Conservation (phyloP, 1,140 invertebrate genomes). For the Saccostrea cuccullata region DNA sequence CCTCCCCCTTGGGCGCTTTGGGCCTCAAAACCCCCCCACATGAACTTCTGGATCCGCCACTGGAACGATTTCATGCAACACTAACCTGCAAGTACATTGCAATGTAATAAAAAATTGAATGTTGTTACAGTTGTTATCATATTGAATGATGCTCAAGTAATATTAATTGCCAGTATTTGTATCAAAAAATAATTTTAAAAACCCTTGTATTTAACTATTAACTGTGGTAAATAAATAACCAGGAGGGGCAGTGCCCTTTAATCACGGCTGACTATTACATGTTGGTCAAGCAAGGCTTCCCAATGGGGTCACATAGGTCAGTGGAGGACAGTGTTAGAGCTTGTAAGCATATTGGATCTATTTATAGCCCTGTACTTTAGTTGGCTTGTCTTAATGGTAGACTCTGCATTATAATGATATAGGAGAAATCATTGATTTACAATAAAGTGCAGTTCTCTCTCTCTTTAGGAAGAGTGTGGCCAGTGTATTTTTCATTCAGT, state of each 20-base stretch:
- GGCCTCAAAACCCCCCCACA: no score
- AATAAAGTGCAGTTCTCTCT: constrained; percentile 11
- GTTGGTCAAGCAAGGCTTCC: constrained; percentile 3
- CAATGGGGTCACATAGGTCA: not conserved
- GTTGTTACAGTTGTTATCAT: no score
- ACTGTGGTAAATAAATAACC: no score
- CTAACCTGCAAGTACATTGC: no score
- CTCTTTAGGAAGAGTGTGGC: not conserved
- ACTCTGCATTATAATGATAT: constrained; percentile 12
- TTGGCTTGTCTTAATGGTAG: not conserved
- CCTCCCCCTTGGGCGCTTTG: no score
- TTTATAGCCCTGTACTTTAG: constrained; percentile 30
- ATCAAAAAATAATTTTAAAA: no score
- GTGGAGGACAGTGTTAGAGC: constrained; percentile 5
- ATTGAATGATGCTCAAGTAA: no score
- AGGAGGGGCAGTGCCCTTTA: not conserved
- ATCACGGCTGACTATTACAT: not conserved
- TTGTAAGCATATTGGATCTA: constrained; percentile 12
- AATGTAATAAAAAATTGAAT: no score
- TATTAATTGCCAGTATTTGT: no score
- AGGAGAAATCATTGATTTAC: constrained; percentile 27
- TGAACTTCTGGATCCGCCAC: no score
- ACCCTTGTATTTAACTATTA: no score
- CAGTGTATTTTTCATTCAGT: not conserved
- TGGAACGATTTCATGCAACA: no score